phyloP scores from a whole-genome alignment of 2,797 vertebrate genomes.

The Urocyon cinereoargenteus region DNA sequence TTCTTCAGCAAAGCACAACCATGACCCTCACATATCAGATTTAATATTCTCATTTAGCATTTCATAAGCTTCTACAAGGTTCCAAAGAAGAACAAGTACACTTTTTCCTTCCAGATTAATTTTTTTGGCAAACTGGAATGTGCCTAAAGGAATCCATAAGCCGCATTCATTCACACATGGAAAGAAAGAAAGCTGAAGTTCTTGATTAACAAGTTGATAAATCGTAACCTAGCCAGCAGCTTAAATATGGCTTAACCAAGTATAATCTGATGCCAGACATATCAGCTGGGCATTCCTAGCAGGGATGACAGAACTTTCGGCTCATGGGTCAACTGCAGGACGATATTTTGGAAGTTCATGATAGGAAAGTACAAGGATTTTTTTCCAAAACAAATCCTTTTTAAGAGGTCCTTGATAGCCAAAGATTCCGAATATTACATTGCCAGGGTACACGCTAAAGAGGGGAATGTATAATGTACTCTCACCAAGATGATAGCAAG shows the following conservation, averaged over 20 bases:
- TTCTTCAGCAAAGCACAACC: constrained; percentile 38
- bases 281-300: constrained; percentile 42
- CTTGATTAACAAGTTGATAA: constrained; percentile 54
- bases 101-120: constrained; percentile 44
- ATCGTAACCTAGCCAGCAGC: not conserved
- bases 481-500: not conserved
- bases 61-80: constrained; percentile 59
- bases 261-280: not conserved
- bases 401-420: not conserved
- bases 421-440: constrained; percentile 17
- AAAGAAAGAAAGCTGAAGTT: not conserved
- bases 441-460: not conserved
- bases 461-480: fast-evolving
- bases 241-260: constrained; percentile 61
- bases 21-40: constrained; percentile 58
- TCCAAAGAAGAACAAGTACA: not conserved
- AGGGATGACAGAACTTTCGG: not conserved
- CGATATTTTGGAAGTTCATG: constrained; percentile 44
- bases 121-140: constrained; percentile 59
- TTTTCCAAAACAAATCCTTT: constrained; percentile 48
- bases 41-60: constrained; percentile 63
- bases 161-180: constrained; percentile 5
- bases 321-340: constrained; percentile 44
- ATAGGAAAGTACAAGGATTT: not conserved
- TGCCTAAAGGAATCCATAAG: constrained; percentile 61